Conservation (phyloP, 1,140 invertebrate genomes). For the Procambarus virginalis region DNA sequence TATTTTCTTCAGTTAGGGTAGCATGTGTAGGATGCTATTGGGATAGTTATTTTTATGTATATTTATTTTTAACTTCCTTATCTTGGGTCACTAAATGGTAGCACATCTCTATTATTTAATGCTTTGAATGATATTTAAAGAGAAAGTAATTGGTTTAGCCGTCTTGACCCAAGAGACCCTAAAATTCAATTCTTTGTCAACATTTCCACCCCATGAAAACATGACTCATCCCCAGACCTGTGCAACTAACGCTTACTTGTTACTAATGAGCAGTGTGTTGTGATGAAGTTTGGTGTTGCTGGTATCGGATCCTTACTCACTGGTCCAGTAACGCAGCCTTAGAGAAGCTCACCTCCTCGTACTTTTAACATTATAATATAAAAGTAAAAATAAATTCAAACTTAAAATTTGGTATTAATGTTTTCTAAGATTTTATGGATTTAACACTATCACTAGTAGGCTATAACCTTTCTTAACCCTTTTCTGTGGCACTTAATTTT, state of each 20-base stretch:
- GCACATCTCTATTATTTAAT: neutral
- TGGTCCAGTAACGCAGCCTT: conserved; percentile 20
- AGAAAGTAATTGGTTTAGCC: neutral
- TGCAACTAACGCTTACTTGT: conserved; percentile 59
- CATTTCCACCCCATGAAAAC: neutral
- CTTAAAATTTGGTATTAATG: no score
- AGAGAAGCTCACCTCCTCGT: no score
- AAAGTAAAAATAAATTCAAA: no score
- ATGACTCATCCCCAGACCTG: conserved; percentile 7
- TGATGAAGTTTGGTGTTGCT: conserved; percentile 48
- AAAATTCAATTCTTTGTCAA: conserved; percentile 14
- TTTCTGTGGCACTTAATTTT: no score
- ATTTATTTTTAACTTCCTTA: neutral
- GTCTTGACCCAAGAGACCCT: conserved; percentile 11
- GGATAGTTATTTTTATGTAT: neutral
- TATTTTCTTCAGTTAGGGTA: neutral
- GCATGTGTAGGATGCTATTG: neutral
- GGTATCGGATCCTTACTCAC: conserved; percentile 29
- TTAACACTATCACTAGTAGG: no score
- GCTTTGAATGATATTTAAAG: conserved; percentile 19
- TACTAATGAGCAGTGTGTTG: conserved; percentile 50
- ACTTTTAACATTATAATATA: no score
- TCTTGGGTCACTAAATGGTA: neutral
- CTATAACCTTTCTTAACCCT: no score
- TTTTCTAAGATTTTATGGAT: no score